Conservation (phyloP, 1,140 invertebrate species). For the Micrasema longulum region DNA sequence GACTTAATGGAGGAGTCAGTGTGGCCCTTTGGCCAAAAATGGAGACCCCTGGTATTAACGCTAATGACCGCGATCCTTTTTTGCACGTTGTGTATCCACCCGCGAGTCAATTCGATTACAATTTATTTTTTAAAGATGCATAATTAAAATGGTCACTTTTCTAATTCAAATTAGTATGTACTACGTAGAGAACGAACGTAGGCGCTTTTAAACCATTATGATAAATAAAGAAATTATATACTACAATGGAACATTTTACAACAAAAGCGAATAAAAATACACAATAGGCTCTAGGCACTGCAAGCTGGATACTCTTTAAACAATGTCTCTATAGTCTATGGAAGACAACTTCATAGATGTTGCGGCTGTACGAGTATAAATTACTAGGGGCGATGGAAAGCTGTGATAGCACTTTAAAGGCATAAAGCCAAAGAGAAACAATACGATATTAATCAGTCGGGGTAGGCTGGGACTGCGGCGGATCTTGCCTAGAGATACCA, state of each 20-base stretch:
- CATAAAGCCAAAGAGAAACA: slow-evolving; percentile 36
- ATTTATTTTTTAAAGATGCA: too few relatives aligned
- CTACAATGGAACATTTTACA: slow-evolving; percentile 11
- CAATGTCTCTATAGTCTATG: slow-evolving; percentile 4
- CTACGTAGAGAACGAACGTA: too few relatives aligned
- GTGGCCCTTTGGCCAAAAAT: too few relatives aligned
- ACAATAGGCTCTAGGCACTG: background rate
- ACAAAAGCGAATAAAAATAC: slow-evolving; percentile 32
- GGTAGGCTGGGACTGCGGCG: slow-evolving; percentile 20
- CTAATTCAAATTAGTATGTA: too few relatives aligned
- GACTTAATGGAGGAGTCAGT: too few relatives aligned
- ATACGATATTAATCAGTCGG: slow-evolving; percentile 39
- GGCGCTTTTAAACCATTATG: too few relatives aligned
- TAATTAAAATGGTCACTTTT: too few relatives aligned
- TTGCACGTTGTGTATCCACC: too few relatives aligned
- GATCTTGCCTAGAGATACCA: slow-evolving; percentile 18
- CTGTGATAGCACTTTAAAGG: slow-evolving; percentile 19
- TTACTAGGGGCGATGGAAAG: slow-evolving; percentile 39
- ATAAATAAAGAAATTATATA: slow-evolving; percentile 2
- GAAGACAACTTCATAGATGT: slow-evolving; percentile 34
- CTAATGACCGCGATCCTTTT: too few relatives aligned
- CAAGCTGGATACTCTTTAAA: background rate
- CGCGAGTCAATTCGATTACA: too few relatives aligned
- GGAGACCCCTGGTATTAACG: too few relatives aligned
- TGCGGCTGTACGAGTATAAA: slow-evolving; percentile 20